Base-by-base conservation (phyloP, 2,113 vertebrate genomes). In the Ochotona princeps region DNA sequence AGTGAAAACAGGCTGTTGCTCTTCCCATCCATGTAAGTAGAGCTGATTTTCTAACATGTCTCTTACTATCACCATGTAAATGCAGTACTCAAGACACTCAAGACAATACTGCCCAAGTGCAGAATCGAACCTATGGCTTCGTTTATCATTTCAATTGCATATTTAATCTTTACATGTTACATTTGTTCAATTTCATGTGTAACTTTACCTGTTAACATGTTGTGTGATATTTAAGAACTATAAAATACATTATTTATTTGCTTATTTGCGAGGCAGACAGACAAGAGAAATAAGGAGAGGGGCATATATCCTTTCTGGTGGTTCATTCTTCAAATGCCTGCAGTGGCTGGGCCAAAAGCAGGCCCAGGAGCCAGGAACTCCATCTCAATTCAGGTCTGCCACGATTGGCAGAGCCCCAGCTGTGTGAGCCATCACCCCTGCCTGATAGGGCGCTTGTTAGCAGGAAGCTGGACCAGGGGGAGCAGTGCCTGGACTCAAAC, bases 1-100 rank as follows among this genome's bases (percentile, higher is more conserved):
- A 97, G 97, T 13, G 97, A 99, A 88, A 98, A 98, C 88, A 98
- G 97, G 60, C 96, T 99, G 0, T 93, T 97, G 32, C 96, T 98
- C 26, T 99, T 99, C 89, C 99, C 99, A 74, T 99, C 99, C 75
- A 96, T 99, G 99, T 99, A 96, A 98, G 98, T 98, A 96, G 30
- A 10, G 15, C 38, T n/a, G 47, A 47, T 74, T 38, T 66, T 61
- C 74, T 12, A 86, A 90, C 51, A 1, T 91, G 49, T 70, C 94
- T 63, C 15, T 94, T 23, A 75, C 60, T 92, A 65, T 89, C 74
- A 35, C 65, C 75, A 57, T 32, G 15, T 75, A 14, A 0, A 49
- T 83, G 38, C 60, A 11, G n/a, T n/a, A n/a, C n/a, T n/a, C n/a
- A n/a, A 93, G 84, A 74, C 75, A 90, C 14, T 4, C 15, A 86